phyloP scores from a whole-genome alignment of 2,113 vertebrate genomes.

The Capra hircus region DNA sequence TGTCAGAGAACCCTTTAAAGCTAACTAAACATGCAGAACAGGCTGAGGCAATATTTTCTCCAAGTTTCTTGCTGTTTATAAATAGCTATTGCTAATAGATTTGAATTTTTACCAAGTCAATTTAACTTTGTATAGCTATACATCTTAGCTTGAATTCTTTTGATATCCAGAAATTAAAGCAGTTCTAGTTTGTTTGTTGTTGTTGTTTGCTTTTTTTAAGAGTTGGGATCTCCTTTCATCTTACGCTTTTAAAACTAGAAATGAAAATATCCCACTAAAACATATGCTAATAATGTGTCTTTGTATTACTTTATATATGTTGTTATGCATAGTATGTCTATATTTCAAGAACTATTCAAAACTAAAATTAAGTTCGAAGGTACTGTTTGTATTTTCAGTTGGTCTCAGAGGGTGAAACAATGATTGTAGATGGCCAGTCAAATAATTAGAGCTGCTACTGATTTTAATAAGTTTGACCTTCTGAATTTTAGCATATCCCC shows the following conservation, averaged over 20 bases:
- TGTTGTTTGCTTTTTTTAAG: neutral
- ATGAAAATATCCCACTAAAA: neutral
- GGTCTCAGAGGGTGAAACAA: constrained; percentile 34
- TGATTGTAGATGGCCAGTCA: neutral
- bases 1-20: neutral
- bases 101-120: neutral
- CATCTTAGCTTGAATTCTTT: neutral
- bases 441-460: neutral
- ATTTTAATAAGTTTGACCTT: neutral
- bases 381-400: constrained; percentile 54
- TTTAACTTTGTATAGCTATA: neutral
- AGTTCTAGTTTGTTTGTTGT: neutral
- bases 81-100: neutral
- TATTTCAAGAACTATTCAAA: constrained; percentile 29
- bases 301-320: constrained; percentile 17
- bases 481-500: neutral
- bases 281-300: neutral
- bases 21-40: neutral
- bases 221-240: neutral
- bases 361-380: neutral
- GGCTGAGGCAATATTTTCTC: neutral
- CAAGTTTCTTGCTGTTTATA: neutral
- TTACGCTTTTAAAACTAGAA: constrained; percentile 27
- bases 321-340: constrained; percentile 52
- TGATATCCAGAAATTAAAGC: neutral